Percentiles rank a stretch among this genome's conserved stretches.
These are phyloP conservation scores for Stenoptilia bipunctidactyla DNA, from an alignment of 2,888 invertebrate genomes.

Conservation along the genomic window DNA sequence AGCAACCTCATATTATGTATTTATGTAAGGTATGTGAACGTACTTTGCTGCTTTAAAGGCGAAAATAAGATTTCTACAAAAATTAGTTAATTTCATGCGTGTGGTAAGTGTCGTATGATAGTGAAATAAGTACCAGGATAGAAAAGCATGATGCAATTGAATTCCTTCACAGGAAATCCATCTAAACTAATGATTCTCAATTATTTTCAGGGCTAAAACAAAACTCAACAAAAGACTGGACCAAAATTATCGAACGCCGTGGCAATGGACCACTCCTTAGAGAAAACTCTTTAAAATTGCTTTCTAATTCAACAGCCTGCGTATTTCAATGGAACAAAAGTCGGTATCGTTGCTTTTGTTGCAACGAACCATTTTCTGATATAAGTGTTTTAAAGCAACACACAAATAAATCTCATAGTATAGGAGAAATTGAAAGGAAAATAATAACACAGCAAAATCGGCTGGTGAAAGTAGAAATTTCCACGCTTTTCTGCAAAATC, in stretches of 20 bases:
- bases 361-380: slow-evolving; percentile 44
- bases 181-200: too few relatives aligned
- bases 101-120: too few relatives aligned
- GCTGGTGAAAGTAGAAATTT: slow-evolving; percentile 49
- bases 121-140: too few relatives aligned
- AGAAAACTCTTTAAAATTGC: slow-evolving; percentile 64
- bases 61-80: too few relatives aligned
- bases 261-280: slow-evolving; percentile 36
- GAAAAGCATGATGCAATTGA: too few relatives aligned
- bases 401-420: slow-evolving; percentile 25
- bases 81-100: too few relatives aligned
- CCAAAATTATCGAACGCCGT: slow-evolving; percentile 31
- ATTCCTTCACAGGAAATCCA: too few relatives aligned
- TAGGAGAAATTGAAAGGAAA: slow-evolving; percentile 38
- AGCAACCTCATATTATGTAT: too few relatives aligned
- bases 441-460: slow-evolving; percentile 47
- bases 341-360: slow-evolving; percentile 47
- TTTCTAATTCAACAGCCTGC: slow-evolving; percentile 42
- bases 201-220: too few relatives aligned
- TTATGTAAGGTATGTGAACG: too few relatives aligned
- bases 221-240: slow-evolving; percentile 21
- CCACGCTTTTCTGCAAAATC: slow-evolving; percentile 35
- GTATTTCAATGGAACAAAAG: slow-evolving; percentile 57
- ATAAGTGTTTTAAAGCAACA: slow-evolving; percentile 34
- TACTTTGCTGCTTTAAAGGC: too few relatives aligned